Conservation (phyloP, 2,797 vertebrate species). For the Coracias cyanogaster region DNA sequence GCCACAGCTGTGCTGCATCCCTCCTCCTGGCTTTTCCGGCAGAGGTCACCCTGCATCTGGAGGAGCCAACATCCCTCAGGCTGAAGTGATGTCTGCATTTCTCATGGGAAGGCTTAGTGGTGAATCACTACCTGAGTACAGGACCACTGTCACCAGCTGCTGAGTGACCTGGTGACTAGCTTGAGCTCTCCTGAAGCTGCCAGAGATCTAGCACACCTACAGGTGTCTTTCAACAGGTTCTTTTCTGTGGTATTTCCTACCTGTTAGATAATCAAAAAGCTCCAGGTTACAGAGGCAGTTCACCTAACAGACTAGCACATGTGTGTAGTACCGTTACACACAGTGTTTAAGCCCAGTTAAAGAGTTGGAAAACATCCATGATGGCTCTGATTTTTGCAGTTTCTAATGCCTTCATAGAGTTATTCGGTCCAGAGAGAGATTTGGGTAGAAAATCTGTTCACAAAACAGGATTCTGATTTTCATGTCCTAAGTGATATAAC, state of each 20-base stretch:
- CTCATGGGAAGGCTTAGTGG: background rate
- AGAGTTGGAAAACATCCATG: background rate
- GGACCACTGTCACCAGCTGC: background rate
- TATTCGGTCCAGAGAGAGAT: background rate
- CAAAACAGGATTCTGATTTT: background rate
- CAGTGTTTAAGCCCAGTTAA: background rate
- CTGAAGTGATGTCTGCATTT: background rate
- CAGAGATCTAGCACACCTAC: background rate
- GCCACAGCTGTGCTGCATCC: background rate
- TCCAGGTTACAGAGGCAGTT: background rate
- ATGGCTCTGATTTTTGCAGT: background rate
- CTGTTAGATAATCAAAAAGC: background rate
- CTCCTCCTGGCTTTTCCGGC: background rate
- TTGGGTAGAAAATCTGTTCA: background rate
- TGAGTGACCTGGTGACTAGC: background rate
- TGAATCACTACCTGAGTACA: background rate
- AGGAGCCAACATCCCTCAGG: accelerated
- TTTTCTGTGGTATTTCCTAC: background rate
- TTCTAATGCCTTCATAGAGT: background rate
- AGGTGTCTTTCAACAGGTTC: background rate
- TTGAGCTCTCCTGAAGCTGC: background rate
- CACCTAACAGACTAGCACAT: background rate
- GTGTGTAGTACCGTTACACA: background rate
- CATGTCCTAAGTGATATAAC: background rate
- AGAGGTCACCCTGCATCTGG: background rate